phyloP scores from a whole-genome alignment of 2,888 invertebrate species.

The Sinotaia quadrata region DNA sequence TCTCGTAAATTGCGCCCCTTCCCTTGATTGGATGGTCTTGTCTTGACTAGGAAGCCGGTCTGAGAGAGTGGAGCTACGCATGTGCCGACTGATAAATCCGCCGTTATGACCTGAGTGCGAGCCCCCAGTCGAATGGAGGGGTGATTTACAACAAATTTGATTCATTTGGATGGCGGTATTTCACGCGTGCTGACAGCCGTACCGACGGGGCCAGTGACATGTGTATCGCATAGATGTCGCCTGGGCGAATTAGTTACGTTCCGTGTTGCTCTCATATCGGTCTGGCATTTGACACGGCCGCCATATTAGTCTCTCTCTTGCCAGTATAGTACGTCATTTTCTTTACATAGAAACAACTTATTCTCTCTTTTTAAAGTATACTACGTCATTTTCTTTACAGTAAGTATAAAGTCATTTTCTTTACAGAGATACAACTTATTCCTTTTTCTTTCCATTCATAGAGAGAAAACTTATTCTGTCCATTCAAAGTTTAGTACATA shows the following conservation, averaged over 20 bases:
- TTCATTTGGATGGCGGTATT: slow-evolving; percentile 44
- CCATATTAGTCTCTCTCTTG: background rate
- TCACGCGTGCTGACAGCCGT: slow-evolving; percentile 39
- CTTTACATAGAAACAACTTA: too few relatives aligned
- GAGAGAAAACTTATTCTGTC: too few relatives aligned
- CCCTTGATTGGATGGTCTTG: slow-evolving; percentile 31
- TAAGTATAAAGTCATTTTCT: too few relatives aligned
- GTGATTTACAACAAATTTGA: slow-evolving; percentile 48
- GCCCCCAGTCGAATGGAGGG: slow-evolving; percentile 35
- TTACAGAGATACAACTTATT: too few relatives aligned
- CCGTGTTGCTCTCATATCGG: slow-evolving; percentile 1
- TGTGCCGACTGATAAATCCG: slow-evolving; percentile 40
- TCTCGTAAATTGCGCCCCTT: slow-evolving; percentile 33
- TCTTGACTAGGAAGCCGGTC: slow-evolving; percentile 26
- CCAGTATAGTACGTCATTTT: too few relatives aligned
- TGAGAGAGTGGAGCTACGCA: slow-evolving; percentile 30
- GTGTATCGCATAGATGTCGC: slow-evolving; percentile 30
- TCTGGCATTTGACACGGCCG: too few relatives aligned
- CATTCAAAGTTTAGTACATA: too few relatives aligned
- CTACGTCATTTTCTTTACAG: too few relatives aligned
- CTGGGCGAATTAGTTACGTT: slow-evolving; percentile 33
- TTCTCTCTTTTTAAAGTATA: too few relatives aligned
- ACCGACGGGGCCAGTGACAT: slow-evolving; percentile 29
- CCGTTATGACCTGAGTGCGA: slow-evolving; percentile 36
- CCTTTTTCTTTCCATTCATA: too few relatives aligned